A percentile compares a stretch with the other conserved stretches of the same genome.
These are phyloP conservation scores for Chironomus striatipennis DNA, from an alignment of 1,140 invertebrate species.

Conservation along the genomic window DNA sequence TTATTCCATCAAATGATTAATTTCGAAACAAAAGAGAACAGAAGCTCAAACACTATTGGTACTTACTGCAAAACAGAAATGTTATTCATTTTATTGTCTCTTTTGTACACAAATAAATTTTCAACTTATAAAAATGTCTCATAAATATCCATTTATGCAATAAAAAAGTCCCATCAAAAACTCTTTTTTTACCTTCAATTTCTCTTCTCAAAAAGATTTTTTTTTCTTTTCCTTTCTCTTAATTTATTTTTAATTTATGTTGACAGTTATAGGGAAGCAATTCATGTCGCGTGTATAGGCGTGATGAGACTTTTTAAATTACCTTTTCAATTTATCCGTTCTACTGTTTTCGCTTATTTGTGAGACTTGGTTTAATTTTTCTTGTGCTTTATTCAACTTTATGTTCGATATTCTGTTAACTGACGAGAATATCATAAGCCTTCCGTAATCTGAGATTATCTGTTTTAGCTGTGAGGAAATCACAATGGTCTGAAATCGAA, in stretches of 20 bases:
- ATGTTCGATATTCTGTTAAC: not conserved
- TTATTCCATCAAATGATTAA: too few relatives aligned
- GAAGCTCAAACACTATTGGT: too few relatives aligned
- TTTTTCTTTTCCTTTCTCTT: not conserved
- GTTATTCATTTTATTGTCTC: too few relatives aligned
- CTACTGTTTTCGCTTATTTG: too few relatives aligned
- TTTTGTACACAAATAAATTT: too few relatives aligned
- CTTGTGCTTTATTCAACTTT: not conserved
- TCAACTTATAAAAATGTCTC: too few relatives aligned
- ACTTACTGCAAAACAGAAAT: too few relatives aligned
- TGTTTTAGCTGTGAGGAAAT: not conserved
- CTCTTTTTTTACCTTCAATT: not conserved
- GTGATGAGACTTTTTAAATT: slow-evolving; percentile 13
- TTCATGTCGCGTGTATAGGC: not conserved
- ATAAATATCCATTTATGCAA: too few relatives aligned
- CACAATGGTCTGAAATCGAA: too few relatives aligned
- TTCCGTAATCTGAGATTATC: slow-evolving; percentile 12
- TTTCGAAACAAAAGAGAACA: too few relatives aligned
- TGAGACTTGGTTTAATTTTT: not conserved
- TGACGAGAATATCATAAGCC: not conserved
- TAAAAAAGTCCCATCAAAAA: not conserved
- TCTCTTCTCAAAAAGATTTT: not conserved
- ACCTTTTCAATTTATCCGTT: not conserved
- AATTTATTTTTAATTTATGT: slow-evolving; percentile 15
- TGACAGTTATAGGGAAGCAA: not conserved